Percentiles rank a stretch among this genome's conserved stretches.
Evolutionary conservation across 1,140 invertebrate genomes (phyloP).

Genomic region (Drosophila malerkotliana): DNA sequence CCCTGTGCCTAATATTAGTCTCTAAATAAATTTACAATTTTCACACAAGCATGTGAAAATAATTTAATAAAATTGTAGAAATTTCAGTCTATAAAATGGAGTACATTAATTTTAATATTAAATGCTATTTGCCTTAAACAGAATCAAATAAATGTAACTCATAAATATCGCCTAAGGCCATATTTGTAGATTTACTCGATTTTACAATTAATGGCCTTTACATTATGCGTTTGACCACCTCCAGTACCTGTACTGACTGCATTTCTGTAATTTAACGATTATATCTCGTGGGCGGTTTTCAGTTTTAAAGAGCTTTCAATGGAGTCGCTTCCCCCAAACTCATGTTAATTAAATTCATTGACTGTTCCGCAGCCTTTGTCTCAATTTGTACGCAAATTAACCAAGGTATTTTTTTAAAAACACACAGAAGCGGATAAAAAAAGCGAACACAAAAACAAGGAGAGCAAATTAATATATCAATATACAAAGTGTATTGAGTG

Average conservation of each 20-base stretch:
- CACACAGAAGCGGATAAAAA: constrained; percentile 25
- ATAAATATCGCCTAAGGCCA: not conserved
- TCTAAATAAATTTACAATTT: not conserved
- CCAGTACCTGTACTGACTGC: not conserved
- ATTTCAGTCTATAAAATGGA: too few relatives aligned
- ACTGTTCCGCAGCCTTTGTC: constrained; percentile 51
- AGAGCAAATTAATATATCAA: constrained; percentile 80
- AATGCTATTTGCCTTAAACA: not conserved
- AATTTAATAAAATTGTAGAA: too few relatives aligned
- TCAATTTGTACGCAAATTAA: constrained; percentile 75
- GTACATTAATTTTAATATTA: not conserved
- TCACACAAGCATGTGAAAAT: not conserved
- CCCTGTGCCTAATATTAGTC: not conserved
- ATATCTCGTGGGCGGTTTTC: not conserved
- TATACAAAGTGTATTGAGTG: constrained; percentile 77
- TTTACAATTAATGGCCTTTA: not conserved
- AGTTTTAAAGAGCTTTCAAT: constrained; percentile 13
- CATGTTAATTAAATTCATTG: constrained; percentile 67
- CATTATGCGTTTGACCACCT: not conserved
- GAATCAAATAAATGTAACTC: not conserved
- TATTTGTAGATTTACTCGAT: not conserved
- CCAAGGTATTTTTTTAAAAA: constrained; percentile 67
- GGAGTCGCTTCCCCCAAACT: constrained; percentile 8
- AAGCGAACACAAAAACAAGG: constrained; percentile 22
- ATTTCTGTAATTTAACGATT: constrained; percentile 1